phyloP scores from a whole-genome alignment of 2,888 invertebrate genomes.

The Rhaphigaster nebulosa region DNA sequence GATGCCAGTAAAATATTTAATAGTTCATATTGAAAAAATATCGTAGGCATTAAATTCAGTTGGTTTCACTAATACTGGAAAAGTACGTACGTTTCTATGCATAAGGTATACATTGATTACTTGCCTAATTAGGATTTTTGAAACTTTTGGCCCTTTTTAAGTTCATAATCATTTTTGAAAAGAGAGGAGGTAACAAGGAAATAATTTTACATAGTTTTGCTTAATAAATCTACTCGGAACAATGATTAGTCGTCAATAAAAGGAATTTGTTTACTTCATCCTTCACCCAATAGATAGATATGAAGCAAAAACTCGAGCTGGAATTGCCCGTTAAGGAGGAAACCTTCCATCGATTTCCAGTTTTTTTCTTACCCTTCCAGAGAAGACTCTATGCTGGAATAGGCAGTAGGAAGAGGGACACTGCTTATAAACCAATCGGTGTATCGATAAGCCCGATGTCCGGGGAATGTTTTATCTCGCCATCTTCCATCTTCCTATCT shows the following conservation, averaged over 20 bases:
- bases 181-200: no score
- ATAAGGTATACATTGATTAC: no score
- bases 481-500: conserved; percentile 12
- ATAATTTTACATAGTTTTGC: not conserved
- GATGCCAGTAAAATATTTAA: no score
- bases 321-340: not conserved
- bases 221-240: not conserved
- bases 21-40: no score
- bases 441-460: conserved; percentile 27
- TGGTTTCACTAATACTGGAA: no score
- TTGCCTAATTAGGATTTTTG: no score
- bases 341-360: not conserved
- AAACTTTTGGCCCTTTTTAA: no score
- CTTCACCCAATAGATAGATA: not conserved
- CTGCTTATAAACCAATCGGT: conserved; percentile 36
- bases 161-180: no score
- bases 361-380: not conserved
- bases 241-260: not conserved
- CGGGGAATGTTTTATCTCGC: conserved; percentile 27
- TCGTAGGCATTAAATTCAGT: no score
- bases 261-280: conserved; percentile 1
- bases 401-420: conserved; percentile 3
- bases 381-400: not conserved
- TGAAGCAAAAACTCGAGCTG: not conserved
- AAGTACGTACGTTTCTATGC: no score